phyloP scores from a whole-genome alignment of 2,888 invertebrate species.

The Drosophila tanythrix region DNA sequence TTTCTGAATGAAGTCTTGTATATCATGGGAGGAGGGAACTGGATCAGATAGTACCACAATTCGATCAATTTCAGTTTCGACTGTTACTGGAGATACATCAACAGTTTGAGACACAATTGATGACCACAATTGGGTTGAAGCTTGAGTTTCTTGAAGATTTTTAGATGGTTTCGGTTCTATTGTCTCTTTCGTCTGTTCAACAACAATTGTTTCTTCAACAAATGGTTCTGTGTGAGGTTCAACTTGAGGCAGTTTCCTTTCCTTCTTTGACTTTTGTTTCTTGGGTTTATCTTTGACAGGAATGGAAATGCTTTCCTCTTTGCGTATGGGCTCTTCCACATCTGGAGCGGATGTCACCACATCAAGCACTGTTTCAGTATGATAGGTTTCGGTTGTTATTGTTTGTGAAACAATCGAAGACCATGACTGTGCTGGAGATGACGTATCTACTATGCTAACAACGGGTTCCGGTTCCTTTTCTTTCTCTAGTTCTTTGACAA shows the following conservation, averaged over 20 bases:
- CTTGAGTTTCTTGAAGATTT: background rate
- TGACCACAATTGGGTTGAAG: slow-evolving; percentile 46
- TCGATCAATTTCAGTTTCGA: slow-evolving; percentile 8
- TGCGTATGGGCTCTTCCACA: slow-evolving; percentile 5
- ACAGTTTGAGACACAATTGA: slow-evolving; percentile 44
- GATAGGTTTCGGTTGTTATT: slow-evolving; percentile 13
- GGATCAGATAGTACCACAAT: background rate
- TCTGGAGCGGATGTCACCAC: background rate
- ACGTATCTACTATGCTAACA: background rate
- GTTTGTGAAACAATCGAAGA: slow-evolving; percentile 63
- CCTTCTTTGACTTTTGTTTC: slow-evolving; percentile 46
- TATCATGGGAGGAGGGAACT: slow-evolving; percentile 6
- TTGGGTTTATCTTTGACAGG: slow-evolving; percentile 28
- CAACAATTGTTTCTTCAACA: slow-evolving; percentile 4
- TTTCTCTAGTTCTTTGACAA: slow-evolving; percentile 2
- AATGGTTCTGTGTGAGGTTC: background rate
- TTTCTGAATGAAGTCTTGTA: slow-evolving; percentile 47
- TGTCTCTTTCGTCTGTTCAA: slow-evolving; percentile 1
- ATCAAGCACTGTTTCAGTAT: slow-evolving; percentile 1
- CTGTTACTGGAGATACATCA: slow-evolving; percentile 21
- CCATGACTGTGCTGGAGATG: slow-evolving; percentile 45
- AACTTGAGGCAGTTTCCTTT: slow-evolving; percentile 26
- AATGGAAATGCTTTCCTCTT: slow-evolving; percentile 12
- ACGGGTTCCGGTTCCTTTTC: background rate
- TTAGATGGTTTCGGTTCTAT: background rate